A percentile compares a stretch with the other conserved stretches of the same genome.
phyloP scores from a whole-genome alignment of 2,888 invertebrate species.

The Odiellus spinosus region DNA sequence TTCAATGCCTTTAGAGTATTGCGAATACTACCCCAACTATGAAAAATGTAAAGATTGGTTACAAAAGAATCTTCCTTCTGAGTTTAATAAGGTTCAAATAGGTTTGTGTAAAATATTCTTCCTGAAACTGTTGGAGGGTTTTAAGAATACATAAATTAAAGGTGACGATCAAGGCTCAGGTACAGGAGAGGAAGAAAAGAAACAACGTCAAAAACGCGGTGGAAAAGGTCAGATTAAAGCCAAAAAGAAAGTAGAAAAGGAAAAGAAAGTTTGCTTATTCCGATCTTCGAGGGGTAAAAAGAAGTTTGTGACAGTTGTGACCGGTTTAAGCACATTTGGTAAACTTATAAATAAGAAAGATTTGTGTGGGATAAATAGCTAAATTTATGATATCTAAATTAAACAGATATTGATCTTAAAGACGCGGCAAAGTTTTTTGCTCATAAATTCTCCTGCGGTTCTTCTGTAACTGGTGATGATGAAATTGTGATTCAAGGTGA shows the following conservation, averaged over 20 bases:
- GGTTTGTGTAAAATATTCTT: too few relatives aligned
- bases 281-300: constrained; percentile 91
- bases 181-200: constrained; percentile 75
- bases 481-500: constrained; percentile 99
- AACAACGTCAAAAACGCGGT: constrained; percentile 76
- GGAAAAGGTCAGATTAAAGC: constrained; percentile 91
- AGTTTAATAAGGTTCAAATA: constrained; percentile 53
- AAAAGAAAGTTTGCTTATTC: constrained; percentile 66
- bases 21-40: constrained; percentile 94
- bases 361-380: too few relatives aligned
- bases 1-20: constrained; percentile 48
- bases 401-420: constrained; percentile 83
- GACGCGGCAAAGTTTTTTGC: constrained; percentile 96
- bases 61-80: constrained; percentile 79
- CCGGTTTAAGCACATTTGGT: constrained; percentile 89
- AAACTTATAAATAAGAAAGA: constrained; percentile 27
- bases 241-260: constrained; percentile 60
- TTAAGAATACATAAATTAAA: too few relatives aligned
- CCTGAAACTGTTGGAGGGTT: too few relatives aligned
- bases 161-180: constrained; percentile 1
- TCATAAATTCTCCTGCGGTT: constrained; percentile 96
- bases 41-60: constrained; percentile 96
- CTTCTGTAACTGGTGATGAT: constrained; percentile 95
- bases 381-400: too few relatives aligned
- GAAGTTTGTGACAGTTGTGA: constrained; percentile 94